Evolutionary conservation across 1,140 invertebrate species (phyloP).

Genomic region (Lysiphlebus fabarum): DNA sequence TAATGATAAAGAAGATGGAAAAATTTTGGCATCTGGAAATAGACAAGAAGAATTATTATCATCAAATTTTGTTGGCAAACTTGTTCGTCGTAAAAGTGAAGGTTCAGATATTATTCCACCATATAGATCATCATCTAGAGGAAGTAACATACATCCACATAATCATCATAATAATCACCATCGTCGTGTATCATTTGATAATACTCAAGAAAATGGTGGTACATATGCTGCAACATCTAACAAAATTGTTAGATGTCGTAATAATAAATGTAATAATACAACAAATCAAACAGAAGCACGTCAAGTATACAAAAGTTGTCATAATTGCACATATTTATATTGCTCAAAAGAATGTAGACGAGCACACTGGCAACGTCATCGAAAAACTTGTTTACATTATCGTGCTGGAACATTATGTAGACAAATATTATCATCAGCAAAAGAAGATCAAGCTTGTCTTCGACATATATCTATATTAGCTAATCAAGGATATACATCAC

Average conservation of each 20-base stretch:
- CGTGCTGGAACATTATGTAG: constrained; percentile 82
- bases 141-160: constrained; percentile 33
- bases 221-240: constrained; percentile 27
- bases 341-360: constrained; percentile 81
- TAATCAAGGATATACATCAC: constrained; percentile 72
- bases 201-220: constrained; percentile 33
- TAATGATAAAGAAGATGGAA: constrained; percentile 31
- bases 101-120: constrained; percentile 51
- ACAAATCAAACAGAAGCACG: constrained; percentile 66
- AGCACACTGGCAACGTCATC: constrained; percentile 87
- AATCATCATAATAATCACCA: constrained; percentile 40
- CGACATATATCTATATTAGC: constrained; percentile 77
- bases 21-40: constrained; percentile 22
- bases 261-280: constrained; percentile 69
- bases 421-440: constrained; percentile 82
- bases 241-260: constrained; percentile 68
- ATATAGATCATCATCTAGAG: constrained; percentile 24
- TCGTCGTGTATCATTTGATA: constrained; percentile 54
- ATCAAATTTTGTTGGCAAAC: constrained; percentile 37
- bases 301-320: constrained; percentile 80
- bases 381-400: constrained; percentile 85
- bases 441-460: constrained; percentile 75
- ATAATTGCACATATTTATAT: constrained; percentile 88
- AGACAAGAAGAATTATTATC: constrained; percentile 25
- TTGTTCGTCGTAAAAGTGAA: constrained; percentile 54